Base-by-base conservation (phyloP, 2,113 vertebrate species). In the Bujurquina vittata region DNA sequence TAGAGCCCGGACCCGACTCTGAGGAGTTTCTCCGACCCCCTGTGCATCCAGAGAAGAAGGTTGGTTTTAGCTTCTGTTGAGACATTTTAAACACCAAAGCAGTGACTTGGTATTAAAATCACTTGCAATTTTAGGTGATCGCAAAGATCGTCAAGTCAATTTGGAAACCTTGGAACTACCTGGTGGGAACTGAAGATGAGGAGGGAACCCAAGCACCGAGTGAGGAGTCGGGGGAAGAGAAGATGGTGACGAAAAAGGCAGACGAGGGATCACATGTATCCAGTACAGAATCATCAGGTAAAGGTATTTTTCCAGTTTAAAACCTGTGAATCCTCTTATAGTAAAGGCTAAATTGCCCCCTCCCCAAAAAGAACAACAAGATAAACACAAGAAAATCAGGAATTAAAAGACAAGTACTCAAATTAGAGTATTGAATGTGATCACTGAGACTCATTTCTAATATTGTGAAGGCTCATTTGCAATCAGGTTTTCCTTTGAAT, bases 161-260 rank as follows among this genome's bases (percentile, higher is more conserved):
- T 9, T 95, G 93, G 94, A 94, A 92, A 79, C 95, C 94, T 17
- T 95, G 95, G 95, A 95, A 91, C 86, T 95, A 94, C 82, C 83
- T 96, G 74, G 72, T 86, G 1, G 94, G 93, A 26, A 63, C 23
- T 15, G 92, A 7, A 20, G 86, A 84, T 20, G 89, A 87, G 62
- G 77, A 79, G 17, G 81, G 65, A 43, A 89, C 88, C 29, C 49
- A 72, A 73, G 58, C 62, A 23, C 56, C 85, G 2, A 86, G 57
- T 37, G 80, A 3, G 15, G 55, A 77, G 9, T 4, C 22, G 7
- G 57, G 6, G 18, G 81, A 86, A 22, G 73, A 87, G 58, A 76
- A 78, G 7, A 58, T 4, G 2, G 12, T 54, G 7, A 81, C 35
- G 0, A 82, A 86, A 56, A 87, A 63, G 18, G 31, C 37, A 1